phyloP scores from a whole-genome alignment of 2,113 vertebrate genomes.

The Chaetodon auriga region DNA sequence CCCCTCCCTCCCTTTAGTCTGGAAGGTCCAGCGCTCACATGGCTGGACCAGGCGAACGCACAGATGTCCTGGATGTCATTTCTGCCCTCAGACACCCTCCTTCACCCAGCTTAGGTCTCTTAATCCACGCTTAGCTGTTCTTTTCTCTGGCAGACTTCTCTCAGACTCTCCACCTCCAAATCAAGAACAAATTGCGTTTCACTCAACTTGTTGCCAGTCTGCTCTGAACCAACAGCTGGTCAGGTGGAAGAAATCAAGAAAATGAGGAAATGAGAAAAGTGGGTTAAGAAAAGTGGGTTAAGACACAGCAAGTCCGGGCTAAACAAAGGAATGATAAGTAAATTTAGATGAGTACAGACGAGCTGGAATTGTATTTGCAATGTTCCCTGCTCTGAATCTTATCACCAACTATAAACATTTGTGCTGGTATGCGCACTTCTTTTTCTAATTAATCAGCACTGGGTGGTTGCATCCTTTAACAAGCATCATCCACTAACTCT shows the following conservation, averaged over 20 bases:
- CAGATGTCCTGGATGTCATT: constrained; percentile 67
- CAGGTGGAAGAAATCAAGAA: constrained; percentile 39
- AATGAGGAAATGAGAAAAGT: constrained; percentile 38
- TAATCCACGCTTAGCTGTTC: constrained; percentile 83
- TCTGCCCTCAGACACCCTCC: constrained; percentile 64
- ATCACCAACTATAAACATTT: neutral
- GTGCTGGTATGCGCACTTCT: neutral
- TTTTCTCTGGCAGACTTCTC: constrained; percentile 73
- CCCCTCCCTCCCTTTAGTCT: constrained; percentile 14
- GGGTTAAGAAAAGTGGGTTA: constrained; percentile 43
- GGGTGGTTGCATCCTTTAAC: neutral
- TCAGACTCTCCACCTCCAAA: constrained; percentile 41
- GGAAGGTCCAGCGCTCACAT: constrained; percentile 67
- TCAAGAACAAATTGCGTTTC: constrained; percentile 51
- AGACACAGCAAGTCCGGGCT: neutral
- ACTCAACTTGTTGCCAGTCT: constrained; percentile 23
- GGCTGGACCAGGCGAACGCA: constrained; percentile 62
- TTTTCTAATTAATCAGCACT: neutral
- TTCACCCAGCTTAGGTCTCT: constrained; percentile 73
- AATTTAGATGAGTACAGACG: neutral
- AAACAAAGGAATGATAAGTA: neutral
- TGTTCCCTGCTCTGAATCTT: neutral
- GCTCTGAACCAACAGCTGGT: constrained; percentile 16
- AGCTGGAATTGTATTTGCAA: neutral
- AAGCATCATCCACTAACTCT: neutral